Conservation (phyloP, 64 coral and sea anemone genomes). For the Montipora foliosa region DNA sequence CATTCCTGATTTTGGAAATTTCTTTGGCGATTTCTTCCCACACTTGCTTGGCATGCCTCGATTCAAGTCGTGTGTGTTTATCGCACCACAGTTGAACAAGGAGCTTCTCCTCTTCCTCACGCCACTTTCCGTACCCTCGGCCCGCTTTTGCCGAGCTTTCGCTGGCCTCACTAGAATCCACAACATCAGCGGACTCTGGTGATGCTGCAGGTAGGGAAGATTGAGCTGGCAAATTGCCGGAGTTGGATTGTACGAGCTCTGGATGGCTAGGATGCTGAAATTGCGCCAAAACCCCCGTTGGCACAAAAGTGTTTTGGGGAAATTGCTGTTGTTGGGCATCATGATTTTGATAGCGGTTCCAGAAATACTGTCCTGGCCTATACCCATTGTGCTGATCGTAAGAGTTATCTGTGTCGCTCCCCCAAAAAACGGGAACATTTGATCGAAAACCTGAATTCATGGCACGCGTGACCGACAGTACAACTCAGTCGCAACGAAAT, state of each 20-base stretch:
- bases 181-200: neutral
- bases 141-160: neutral
- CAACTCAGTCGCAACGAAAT: too few species aligned
- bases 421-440: too few species aligned
- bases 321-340: neutral
- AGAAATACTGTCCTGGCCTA: too few species aligned
- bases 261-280: neutral
- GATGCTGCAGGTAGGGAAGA: neutral
- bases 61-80: slow-evolving; percentile 17
- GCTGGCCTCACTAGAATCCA: neutral
- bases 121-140: slow-evolving; percentile 9
- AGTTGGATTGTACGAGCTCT: neutral
- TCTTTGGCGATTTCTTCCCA: slow-evolving; percentile 35
- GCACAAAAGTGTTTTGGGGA: neutral
- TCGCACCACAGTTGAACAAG: slow-evolving; percentile 35
- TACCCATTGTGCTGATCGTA: too few species aligned
- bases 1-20: neutral
- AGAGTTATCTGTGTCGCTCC: too few species aligned
- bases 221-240: neutral
- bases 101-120: slow-evolving; percentile 1
- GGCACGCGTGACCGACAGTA: too few species aligned
- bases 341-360: too few species aligned
- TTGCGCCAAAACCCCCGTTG: slow-evolving; percentile 7
- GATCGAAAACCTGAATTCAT: too few species aligned
- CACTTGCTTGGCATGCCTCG: neutral